phyloP scores from a whole-genome alignment of 1,140 invertebrate genomes.

The Neodiprion fabricii region DNA sequence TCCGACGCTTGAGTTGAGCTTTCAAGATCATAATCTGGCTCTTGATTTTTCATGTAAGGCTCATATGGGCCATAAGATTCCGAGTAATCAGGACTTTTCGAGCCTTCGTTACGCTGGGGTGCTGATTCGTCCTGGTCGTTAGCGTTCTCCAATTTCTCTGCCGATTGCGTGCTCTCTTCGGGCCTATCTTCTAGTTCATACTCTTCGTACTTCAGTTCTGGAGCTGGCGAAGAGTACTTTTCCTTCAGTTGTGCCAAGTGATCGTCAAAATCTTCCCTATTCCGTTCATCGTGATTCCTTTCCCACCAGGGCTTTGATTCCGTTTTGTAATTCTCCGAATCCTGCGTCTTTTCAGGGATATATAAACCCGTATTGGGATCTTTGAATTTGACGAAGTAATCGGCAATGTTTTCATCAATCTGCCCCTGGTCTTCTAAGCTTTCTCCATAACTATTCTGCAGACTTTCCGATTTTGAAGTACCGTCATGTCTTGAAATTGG shows the following conservation, averaged over 20 bases:
- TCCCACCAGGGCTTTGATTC: constrained; percentile 14
- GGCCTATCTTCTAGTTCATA: constrained; percentile 24
- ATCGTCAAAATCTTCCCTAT: not conserved
- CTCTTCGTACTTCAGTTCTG: constrained; percentile 30
- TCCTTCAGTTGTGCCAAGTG: constrained; percentile 16
- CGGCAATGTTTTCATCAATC: constrained; percentile 42
- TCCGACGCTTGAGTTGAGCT: not conserved
- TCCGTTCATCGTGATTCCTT: not conserved
- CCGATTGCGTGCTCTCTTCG: not conserved
- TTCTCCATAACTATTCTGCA: constrained; percentile 45
- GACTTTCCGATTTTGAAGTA: constrained; percentile 25
- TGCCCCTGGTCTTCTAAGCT: constrained; percentile 32
- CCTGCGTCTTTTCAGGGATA: constrained; percentile 22
- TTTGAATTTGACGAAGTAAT: constrained; percentile 43
- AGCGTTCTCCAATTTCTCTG: not conserved
- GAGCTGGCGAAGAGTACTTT: constrained; percentile 22
- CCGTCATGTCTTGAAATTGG: constrained; percentile 23
- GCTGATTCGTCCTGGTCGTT: not conserved
- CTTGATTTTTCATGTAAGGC: not conserved
- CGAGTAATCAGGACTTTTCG: constrained; percentile 1
- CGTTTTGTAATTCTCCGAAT: constrained; percentile 12
- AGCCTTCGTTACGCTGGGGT: not conserved
- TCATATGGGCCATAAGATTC: not conserved
- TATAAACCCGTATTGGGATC: constrained; percentile 34
- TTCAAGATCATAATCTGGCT: not conserved